Evolutionary conservation across 1,140 invertebrate species (phyloP), one percentile per base, ranked within the genome.

Genomic region (Euwallacea similis): DNA sequence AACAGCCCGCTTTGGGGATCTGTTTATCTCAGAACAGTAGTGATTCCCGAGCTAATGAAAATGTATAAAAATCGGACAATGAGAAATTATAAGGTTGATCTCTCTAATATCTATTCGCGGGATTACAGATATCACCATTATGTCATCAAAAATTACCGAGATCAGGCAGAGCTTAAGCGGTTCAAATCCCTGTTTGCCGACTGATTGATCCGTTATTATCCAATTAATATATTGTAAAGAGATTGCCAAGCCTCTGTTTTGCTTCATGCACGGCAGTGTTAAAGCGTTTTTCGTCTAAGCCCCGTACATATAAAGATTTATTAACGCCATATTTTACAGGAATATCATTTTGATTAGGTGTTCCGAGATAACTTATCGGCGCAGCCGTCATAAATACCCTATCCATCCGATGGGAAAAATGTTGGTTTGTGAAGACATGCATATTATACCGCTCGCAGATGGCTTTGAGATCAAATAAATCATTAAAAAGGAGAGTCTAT

Each of bases 121-220:
- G 46, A 50, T 50, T 7, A 50, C 46, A 13, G 6, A 50, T 50
- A 50, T 50, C 46, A 7, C 46, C 46, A 50, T 50, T 50, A 50
- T 50, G 46, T 50, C 46, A 50, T 50, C 46, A 50, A 50, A 50
- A 50, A 50, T 50, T 50, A 50, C 46, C 46, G 46, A 6, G 46
- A 50, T 50, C 46, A 50, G 46, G 46, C 46, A 10, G 46, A 13
- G 46, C 46, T 50, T 50, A 50, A 7, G 46, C 46, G 46, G 46
- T 10, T 13, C 46, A 50, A 50, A 50, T 50, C 46, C 46, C 46
- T 50, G 46, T 50, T 50, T 50, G 46, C 46, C 46, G 46, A 50
- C 46, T 50, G 9, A 50, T 11, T 50, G 13, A 10, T 10, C 13
- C 13, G 9, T 11, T 50, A 50, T 50, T 50, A 50, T 50, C 46